A percentile compares a stretch with the other conserved stretches of the same genome.
phyloP scores from a whole-genome alignment of 2,888 invertebrate genomes.

The Eupithecia subumbrata region DNA sequence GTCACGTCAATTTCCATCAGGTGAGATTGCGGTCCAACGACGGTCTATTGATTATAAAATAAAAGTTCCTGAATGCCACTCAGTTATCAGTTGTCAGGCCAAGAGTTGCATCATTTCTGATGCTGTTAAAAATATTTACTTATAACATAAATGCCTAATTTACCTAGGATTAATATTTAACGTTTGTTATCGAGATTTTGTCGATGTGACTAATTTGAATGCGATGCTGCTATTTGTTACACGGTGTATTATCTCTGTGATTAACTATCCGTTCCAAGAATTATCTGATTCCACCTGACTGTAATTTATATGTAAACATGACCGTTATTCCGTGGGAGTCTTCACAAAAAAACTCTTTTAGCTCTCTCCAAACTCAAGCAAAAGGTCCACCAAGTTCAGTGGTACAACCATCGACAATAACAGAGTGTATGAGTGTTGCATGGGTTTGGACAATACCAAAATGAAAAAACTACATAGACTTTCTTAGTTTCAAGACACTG shows the following conservation, averaged over 20 bases:
- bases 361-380: background rate
- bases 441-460: background rate
- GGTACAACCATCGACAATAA: background rate
- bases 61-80: background rate
- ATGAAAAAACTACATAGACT: background rate
- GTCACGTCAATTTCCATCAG: too few relatives aligned
- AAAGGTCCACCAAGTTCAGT: background rate
- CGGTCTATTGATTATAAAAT: too few relatives aligned
- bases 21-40: too few relatives aligned
- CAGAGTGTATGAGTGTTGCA: background rate
- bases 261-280: conserved; percentile 5
- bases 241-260: conserved; percentile 7
- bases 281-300: background rate
- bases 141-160: background rate
- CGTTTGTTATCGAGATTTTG: conserved; percentile 11
- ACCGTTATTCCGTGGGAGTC: background rate
- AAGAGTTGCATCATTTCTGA: background rate
- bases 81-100: background rate
- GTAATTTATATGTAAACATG: background rate
- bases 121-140: background rate
- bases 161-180: conserved; percentile 17
- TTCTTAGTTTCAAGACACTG: background rate
- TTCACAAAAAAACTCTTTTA: background rate
- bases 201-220: conserved; percentile 18
- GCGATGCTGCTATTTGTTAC: background rate